Percentiles rank a stretch among this genome's conserved stretches.
These are phyloP conservation scores for Pristionchus arcanus DNA, from an alignment of 2,888 invertebrate genomes.

Conservation along the genomic window DNA sequence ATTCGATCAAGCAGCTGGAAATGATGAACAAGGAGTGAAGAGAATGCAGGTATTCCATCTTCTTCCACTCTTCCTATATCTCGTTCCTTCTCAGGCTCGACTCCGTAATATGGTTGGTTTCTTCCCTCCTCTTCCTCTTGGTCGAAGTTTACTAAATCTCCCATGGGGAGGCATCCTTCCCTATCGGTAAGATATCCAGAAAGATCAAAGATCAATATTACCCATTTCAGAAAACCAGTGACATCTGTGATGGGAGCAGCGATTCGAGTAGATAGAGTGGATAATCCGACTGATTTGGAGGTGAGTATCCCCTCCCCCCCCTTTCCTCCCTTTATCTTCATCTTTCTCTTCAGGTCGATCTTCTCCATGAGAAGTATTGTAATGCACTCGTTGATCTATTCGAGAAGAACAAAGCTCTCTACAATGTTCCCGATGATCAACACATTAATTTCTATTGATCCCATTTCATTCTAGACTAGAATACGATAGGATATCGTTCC, in stretches of 20 bases:
- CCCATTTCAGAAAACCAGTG: constrained; percentile 83
- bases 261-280: constrained; percentile 83
- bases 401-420: constrained; percentile 86
- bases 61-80: neutral
- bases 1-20: constrained; percentile 74
- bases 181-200: neutral
- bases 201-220: constrained; percentile 12
- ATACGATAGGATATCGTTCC: constrained; percentile 31
- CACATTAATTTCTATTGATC: constrained; percentile 65
- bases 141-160: constrained; percentile 89
- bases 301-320: neutral
- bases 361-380: constrained; percentile 88
- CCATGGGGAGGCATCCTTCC: constrained; percentile 92
- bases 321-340: constrained; percentile 79
- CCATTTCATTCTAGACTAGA: neutral
- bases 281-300: constrained; percentile 85
- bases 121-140: constrained; percentile 80
- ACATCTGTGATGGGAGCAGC: constrained; percentile 84
- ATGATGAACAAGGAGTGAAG: constrained; percentile 42
- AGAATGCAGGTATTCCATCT: constrained; percentile 46
- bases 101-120: constrained; percentile 78
- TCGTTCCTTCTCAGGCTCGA: constrained; percentile 58
- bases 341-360: constrained; percentile 85
- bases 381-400: constrained; percentile 87
- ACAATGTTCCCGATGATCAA: constrained; percentile 62